These are phyloP conservation scores for Ommatoiulus sabulosus DNA, from an alignment of 2,888 invertebrate species.

Conservation along the genomic window DNA sequence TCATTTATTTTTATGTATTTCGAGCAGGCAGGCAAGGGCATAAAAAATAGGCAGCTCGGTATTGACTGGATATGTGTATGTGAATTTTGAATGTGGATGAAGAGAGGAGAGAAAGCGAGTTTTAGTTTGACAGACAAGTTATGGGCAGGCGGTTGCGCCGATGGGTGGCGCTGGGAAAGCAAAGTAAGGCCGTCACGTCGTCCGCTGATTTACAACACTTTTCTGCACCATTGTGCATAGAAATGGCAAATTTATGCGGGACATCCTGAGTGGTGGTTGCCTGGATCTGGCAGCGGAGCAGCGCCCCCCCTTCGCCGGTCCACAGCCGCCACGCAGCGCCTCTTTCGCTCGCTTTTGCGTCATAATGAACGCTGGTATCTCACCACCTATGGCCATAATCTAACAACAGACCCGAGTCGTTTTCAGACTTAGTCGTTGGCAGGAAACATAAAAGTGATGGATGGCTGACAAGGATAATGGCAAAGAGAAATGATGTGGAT, in stretches of 20 bases:
- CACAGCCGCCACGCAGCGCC: neutral
- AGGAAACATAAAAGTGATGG: conserved; percentile 58
- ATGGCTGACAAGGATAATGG: conserved; percentile 58
- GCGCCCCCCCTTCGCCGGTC: neutral
- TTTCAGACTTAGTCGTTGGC: conserved; percentile 58
- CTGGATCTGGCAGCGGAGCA: neutral
- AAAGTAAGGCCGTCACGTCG: conserved; percentile 55
- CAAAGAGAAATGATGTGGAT: conserved; percentile 51
- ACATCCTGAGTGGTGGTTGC: conserved; percentile 54
- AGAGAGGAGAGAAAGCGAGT: conserved; percentile 48
- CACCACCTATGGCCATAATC: conserved; percentile 56
- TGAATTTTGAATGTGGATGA: conserved; percentile 45
- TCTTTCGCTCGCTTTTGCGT: conserved; percentile 48
- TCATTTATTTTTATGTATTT: conserved; percentile 52
- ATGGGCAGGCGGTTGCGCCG: conserved; percentile 50
- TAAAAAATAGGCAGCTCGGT: neutral
- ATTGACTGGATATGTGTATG: conserved; percentile 34
- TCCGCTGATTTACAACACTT: conserved; percentile 60
- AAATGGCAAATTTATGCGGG: conserved; percentile 61
- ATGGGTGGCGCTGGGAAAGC: conserved; percentile 31
- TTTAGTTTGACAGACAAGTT: conserved; percentile 53
- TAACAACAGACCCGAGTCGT: conserved; percentile 57
- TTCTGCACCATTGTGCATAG: conserved; percentile 61
- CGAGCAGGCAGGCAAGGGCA: neutral
- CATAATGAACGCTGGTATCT: conserved; percentile 57